These are phyloP conservation scores for Bombyx mori DNA, from an alignment of 1,140 invertebrate genomes.

Conservation along the genomic window ASM3026992v2 NC_085114.1:10883001-10883500, in stretches of 20 bases:
- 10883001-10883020: too few relatives aligned
- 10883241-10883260: conserved; percentile 47
- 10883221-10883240: conserved; percentile 21
- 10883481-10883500: too few relatives aligned
- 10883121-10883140: too few relatives aligned
- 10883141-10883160: too few relatives aligned
- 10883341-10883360: conserved; percentile 52
- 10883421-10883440: conserved; percentile 69
- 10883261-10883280: conserved; percentile 54
- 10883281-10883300: conserved; percentile 57
- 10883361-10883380: conserved; percentile 69
- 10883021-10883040: too few relatives aligned
- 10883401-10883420: conserved; percentile 71
- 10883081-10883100: too few relatives aligned
- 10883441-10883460: conserved; percentile 59
- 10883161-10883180: too few relatives aligned
- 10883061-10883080: too few relatives aligned
- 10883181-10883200: too few relatives aligned
- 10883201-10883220: too few relatives aligned
- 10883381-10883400: conserved; percentile 71
- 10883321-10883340: conserved; percentile 70
- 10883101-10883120: too few relatives aligned
- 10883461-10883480: conserved; percentile 14
- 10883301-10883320: conserved; percentile 41
- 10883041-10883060: too few relatives aligned